Evolutionary conservation across 2,797 vertebrate species (phyloP).

Genomic region (Bradypodion pumilum): DNA sequence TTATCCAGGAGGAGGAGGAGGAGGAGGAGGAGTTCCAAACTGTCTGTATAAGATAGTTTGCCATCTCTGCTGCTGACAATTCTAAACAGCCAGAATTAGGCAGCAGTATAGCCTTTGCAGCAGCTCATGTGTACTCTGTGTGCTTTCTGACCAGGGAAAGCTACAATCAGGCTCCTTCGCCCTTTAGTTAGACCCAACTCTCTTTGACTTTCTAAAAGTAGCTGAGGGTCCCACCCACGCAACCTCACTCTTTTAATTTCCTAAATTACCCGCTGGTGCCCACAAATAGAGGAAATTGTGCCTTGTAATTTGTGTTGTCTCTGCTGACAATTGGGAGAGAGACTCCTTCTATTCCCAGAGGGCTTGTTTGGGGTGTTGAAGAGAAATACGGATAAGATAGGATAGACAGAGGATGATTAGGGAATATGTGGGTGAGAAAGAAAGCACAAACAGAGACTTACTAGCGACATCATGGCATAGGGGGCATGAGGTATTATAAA

Average conservation of each 20-base stretch:
- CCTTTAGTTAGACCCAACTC: constrained; percentile 60
- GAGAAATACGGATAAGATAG: constrained; percentile 26
- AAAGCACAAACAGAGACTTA: constrained; percentile 24
- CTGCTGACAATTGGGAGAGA: constrained; percentile 67
- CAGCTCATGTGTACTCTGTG: constrained; percentile 7
- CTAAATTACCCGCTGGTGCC: constrained; percentile 66
- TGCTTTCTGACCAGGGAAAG: constrained; percentile 41
- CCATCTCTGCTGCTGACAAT: not conserved
- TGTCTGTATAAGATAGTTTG: not conserved
- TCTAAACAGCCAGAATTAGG: not conserved
- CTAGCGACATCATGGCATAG: constrained; percentile 19
- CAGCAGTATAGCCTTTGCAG: constrained; percentile 8
- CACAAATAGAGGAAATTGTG: constrained; percentile 49
- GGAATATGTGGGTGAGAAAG: constrained; percentile 30
- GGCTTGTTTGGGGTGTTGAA: constrained; percentile 41
- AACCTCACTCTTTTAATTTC: constrained; percentile 63
- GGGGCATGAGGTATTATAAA: not conserved
- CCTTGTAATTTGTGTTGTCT: constrained; percentile 72
- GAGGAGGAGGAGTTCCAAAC: not conserved
- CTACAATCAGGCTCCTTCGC: constrained; percentile 60
- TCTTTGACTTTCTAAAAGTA: constrained; percentile 66
- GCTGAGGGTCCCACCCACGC: constrained; percentile 59
- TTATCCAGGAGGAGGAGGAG: not conserved
- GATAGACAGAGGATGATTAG: not conserved
- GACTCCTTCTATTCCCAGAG: constrained; percentile 57